Percentiles rank a stretch among this genome's conserved stretches.
Conservation (phyloP, 30 jellyfish, hydroid and myxozoan species). For the Hydra vulgaris region DNA sequence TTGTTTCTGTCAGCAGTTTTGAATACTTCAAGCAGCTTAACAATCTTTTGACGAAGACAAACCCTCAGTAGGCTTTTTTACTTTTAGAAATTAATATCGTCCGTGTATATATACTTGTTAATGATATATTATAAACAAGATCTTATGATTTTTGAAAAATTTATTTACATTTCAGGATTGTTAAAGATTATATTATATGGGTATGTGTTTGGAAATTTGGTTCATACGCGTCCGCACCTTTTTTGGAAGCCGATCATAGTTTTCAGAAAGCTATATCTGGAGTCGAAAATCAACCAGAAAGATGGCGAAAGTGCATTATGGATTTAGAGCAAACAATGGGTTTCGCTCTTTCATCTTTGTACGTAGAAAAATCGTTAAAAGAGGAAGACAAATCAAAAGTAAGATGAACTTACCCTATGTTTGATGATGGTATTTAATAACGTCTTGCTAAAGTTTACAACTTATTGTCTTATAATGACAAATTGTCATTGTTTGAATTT, state of each 20-base stretch:
- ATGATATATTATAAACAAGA: too few species aligned
- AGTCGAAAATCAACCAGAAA: conserved; percentile 32
- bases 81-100: background rate
- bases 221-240: conserved; percentile 33
- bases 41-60: background rate
- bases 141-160: too few species aligned
- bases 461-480: too few species aligned
- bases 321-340: conserved; percentile 61
- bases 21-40: background rate
- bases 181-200: conserved; percentile 35
- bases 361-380: conserved; percentile 50
- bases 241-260: conserved; percentile 32
- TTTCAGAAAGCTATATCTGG: conserved; percentile 27
- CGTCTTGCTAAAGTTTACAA: background rate
- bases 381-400: conserved; percentile 18
- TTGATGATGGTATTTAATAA: background rate
- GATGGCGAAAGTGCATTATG: conserved; percentile 72
- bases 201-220: conserved; percentile 37
- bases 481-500: too few species aligned
- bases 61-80: background rate
- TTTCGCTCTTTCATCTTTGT: conserved; percentile 64
- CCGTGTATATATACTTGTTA: too few species aligned
- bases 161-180: conserved; percentile 1
- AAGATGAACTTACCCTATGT: background rate
- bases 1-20: background rate